Conservation (phyloP, 2,797 vertebrate genomes). For the Hozukius guyotensis region DNA sequence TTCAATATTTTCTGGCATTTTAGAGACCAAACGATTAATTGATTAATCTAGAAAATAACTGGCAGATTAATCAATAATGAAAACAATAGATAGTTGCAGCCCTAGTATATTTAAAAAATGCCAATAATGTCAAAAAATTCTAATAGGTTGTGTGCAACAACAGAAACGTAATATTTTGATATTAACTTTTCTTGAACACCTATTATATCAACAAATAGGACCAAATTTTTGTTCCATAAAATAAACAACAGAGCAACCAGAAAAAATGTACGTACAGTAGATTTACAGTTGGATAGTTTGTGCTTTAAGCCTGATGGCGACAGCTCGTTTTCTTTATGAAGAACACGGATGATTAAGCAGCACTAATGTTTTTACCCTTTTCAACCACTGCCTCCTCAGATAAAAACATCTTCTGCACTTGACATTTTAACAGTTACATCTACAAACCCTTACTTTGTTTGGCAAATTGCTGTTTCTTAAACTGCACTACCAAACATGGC, state of each 20-base stretch:
- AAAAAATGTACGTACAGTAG: background rate
- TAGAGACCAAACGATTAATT: too few species aligned
- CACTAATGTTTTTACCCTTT: background rate
- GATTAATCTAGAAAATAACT: too few species aligned
- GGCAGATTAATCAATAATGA: too few species aligned
- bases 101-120: background rate
- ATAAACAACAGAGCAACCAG: background rate
- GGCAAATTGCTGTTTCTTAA: background rate
- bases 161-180: too few species aligned
- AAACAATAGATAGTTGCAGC: too few species aligned
- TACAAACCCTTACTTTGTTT: background rate
- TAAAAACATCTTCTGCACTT: too few species aligned
- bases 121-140: background rate
- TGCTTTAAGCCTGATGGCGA: background rate
- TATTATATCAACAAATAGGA: background rate
- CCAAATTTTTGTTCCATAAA: background rate
- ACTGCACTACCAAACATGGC: background rate
- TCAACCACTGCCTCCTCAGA: background rate
- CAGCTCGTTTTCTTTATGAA: too few species aligned
- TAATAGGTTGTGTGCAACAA: background rate
- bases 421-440: background rate
- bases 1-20: too few species aligned
- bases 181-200: background rate
- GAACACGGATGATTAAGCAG: background rate
- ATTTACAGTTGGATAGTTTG: background rate